These are phyloP conservation scores for Oasisia sp. DNA, from an alignment of 2,888 invertebrate genomes.

Conservation along the genomic window DNA sequence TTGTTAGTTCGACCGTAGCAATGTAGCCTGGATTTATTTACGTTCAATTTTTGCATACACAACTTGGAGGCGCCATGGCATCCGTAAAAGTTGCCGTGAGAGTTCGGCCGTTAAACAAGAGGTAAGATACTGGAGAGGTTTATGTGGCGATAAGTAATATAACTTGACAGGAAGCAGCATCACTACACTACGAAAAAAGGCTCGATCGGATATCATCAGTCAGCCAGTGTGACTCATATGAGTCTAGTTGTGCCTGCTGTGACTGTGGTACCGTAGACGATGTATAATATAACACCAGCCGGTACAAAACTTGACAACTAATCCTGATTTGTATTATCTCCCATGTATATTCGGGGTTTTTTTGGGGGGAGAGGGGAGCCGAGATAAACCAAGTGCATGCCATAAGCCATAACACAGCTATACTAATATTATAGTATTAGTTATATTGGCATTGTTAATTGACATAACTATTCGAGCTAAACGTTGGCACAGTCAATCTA, in stretches of 20 bases:
- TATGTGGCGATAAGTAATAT: not conserved
- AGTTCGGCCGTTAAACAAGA: conserved; percentile 56
- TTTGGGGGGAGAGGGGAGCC: no score
- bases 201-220: not conserved
- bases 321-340: not conserved
- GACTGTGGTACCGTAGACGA: not conserved
- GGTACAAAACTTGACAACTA: not conserved
- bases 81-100: conserved; percentile 73
- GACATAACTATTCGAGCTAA: no score
- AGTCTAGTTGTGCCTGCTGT: not conserved
- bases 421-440: no score
- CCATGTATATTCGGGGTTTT: not conserved
- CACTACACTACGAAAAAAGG: not conserved
- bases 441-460: no score
- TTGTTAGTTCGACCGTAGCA: not conserved
- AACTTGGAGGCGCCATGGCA: conserved; percentile 74
- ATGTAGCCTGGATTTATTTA: not conserved
- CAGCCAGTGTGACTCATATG: not conserved
- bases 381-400: no score
- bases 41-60: not conserved
- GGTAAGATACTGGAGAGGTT: conserved; percentile 44
- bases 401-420: no score
- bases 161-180: not conserved
- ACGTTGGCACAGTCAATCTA: no score
- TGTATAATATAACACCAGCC: not conserved